Evolutionary conservation across 2,797 vertebrate species (phyloP).

Genomic region (Alauda arvensis): DNA sequence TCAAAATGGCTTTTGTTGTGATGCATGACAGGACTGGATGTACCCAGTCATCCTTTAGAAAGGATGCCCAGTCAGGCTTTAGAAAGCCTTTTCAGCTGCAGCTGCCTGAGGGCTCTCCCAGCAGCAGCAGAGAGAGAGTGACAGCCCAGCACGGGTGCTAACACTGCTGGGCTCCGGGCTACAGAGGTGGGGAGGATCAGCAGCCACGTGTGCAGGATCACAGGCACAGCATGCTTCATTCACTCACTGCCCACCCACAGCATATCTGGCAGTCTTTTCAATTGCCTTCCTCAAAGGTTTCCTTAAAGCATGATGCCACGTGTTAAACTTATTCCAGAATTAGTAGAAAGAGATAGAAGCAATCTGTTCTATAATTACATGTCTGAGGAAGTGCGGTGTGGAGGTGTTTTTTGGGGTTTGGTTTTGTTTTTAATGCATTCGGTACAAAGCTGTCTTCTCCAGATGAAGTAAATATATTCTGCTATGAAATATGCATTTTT

Average conservation of each 20-base stretch:
- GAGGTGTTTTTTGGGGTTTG: not conserved
- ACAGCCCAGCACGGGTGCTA: fast-evolving
- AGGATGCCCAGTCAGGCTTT: too few relatives aligned
- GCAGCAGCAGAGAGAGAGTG: not conserved
- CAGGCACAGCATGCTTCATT: not conserved
- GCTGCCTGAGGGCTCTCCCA: not conserved
- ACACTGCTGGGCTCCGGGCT: fast-evolving
- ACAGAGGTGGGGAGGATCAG: not conserved
- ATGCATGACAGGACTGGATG: not conserved
- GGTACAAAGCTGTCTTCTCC: not conserved
- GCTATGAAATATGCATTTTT: conserved; percentile 16
- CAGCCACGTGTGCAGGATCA: not conserved
- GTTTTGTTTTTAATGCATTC: not conserved
- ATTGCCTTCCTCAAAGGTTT: not conserved
- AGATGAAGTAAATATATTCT: conserved; percentile 29
- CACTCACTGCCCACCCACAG: not conserved
- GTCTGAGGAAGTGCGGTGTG: not conserved
- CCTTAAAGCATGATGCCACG: not conserved
- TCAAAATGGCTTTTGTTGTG: not conserved
- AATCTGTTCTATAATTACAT: not conserved
- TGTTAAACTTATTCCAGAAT: not conserved
- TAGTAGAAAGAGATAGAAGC: not conserved
- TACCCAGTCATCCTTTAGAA: not conserved
- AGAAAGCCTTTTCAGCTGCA: not conserved
- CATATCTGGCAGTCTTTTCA: not conserved